Evolutionary conservation across 1,140 invertebrate genomes (phyloP), one percentile per base, ranked within the genome.

Genomic region (Campoletis sonorensis): DNA sequence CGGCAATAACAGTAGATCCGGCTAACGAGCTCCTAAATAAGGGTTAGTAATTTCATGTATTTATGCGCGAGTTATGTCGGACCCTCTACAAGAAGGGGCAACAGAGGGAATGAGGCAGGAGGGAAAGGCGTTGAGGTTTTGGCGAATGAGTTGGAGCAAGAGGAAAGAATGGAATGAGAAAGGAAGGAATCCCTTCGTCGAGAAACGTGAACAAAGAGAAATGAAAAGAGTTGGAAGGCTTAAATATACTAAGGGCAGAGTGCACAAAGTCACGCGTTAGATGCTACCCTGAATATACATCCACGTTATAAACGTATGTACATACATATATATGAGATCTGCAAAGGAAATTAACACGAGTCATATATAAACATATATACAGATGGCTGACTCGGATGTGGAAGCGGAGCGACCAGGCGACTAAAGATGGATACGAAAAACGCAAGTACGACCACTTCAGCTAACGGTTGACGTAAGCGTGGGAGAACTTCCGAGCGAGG

Each of bases 1-100:
- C 84, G 88, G 88, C 90, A 91, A 91, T 92, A 92, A 92, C 90
- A 89, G 86, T 91, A 91, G 89, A 91, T 92, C 90, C 90, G 88
- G 86, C 85, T 91, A 92, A 92, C 88, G 90, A 91, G 90, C 88
- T 87, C 86, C 89, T 91, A 92, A 92, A 92, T 91, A 91, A 92
- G 89, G 86, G 87, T 86, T 88, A 90, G 88, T 91, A 91, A 92
- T 91, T 90, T 91, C 89, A 90, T 90, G 90, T 92, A 91, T 92
- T 92, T 92, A 92, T 91, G 90, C 89, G 90, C 89, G 89, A 91
- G 89, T 91, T 90, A 91, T 86, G 84, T 85, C 84, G 75, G 23
- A 23, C 75, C 72, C 75, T 81, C 33, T 16, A 77, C 18, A 8
- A 30, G 15, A 26, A 75, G 71, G 40, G 40, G 8, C 40, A 45